Percentiles rank a stretch among this genome's conserved stretches.
Evolutionary conservation across 1,140 invertebrate genomes (phyloP).

Genomic region (Zaprionus taronus): DNA sequence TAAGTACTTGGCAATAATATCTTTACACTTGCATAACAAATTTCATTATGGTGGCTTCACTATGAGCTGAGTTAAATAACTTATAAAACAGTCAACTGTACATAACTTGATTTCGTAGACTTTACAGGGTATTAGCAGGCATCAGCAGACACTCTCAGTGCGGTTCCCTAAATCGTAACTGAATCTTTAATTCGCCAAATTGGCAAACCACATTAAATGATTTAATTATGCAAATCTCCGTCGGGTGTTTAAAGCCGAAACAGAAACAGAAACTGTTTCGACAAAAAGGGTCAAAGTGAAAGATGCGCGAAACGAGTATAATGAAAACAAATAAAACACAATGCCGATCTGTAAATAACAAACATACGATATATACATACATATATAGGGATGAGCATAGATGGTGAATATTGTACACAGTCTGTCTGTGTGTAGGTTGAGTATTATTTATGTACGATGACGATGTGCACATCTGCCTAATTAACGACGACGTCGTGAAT

Average conservation of each 20-base stretch:
- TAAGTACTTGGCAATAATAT: neutral
- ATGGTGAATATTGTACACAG: neutral
- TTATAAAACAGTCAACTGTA: no score
- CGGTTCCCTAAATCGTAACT: constrained; percentile 16
- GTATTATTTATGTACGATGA: constrained; percentile 27
- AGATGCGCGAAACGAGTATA: constrained; percentile 22
- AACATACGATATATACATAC: neutral
- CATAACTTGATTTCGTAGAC: no score
- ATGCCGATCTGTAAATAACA: constrained; percentile 10
- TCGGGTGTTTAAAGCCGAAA: constrained; percentile 25
- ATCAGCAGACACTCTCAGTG: neutral
- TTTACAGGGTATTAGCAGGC: constrained; percentile 18
- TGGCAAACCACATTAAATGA: constrained; percentile 51
- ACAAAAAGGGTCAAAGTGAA: constrained; percentile 44
- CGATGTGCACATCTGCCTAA: constrained; percentile 39
- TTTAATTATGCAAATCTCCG: constrained; percentile 49
- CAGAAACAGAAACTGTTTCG: constrained; percentile 7
- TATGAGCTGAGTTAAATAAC: no score
- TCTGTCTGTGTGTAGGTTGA: neutral
- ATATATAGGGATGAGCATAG: neutral
- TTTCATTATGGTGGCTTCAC: neutral
- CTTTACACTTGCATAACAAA: neutral
- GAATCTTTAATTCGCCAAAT: constrained; percentile 44
- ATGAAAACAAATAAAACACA: constrained; percentile 29
- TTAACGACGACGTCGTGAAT: constrained; percentile 21